Base-by-base conservation (phyloP, 2,113 vertebrate genomes). In the Eleginops maclovinus region DNA sequence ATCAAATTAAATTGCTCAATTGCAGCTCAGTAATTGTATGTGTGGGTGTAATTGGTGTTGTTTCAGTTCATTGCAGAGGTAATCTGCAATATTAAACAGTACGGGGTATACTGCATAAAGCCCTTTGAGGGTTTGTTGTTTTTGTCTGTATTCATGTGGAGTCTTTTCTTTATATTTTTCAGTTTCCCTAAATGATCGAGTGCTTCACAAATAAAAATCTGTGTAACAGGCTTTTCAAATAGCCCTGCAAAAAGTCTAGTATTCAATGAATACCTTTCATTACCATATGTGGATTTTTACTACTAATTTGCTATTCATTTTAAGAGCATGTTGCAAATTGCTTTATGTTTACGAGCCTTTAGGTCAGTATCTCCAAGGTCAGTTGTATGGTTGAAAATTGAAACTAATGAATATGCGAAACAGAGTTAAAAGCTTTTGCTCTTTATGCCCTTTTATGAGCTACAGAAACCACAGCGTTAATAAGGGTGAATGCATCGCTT, bases 291-390 rank as follows among this genome's bases (percentile, higher is more conserved):
- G 64, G 68, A 77, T 19, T 93, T 94, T 94, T 94, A 93, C 90
- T 85, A 81, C 86, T 91, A 88, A 93, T 94, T 93, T 89, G 76
- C 84, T 74, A 79, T 87, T 85, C 64, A 79, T 84, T 91, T 89
- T 90, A 88, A 87, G 80, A 90, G 87, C 83, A 84, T 72, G 76
- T 86, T 76, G 7, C 31, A 92, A 91, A 92, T 91, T 88, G 88
- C 87, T 85, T 88, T 69, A 79, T 91, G 87, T 94, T 95, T 93
- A 95, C 88, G 92, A 93, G 91, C 89, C 73, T 63, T 77, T 66
- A 91, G 90, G 85, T 93, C 91, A 89, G 74, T 81, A 72, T 75
- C 82, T 89, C 64, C 88, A 91, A 90, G 85, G 84, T 86, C 83
- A 77, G 63, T 73, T 60, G 77, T 83, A 88, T 75, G 73, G 80